These are phyloP conservation scores for Fopius arisanus DNA, from an alignment of 1,140 invertebrate genomes.

Conservation along the genomic window DNA sequence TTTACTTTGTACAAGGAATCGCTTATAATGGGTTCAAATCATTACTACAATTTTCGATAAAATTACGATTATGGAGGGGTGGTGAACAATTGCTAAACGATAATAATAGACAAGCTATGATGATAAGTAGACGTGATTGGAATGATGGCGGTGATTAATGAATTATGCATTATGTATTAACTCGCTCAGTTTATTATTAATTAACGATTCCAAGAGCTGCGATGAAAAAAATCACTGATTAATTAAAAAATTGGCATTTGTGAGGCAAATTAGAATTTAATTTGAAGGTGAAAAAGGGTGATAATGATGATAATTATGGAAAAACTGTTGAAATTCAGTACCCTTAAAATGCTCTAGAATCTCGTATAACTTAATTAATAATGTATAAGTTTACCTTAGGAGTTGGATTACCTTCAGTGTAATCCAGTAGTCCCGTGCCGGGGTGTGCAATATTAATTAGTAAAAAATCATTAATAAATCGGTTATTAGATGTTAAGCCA, in stretches of 20 bases:
- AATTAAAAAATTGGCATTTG: not conserved
- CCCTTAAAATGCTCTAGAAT: conserved; percentile 6
- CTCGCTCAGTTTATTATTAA: conserved; percentile 13
- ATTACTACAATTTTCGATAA: not conserved
- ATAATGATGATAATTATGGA: not conserved
- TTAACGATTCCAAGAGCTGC: conserved; percentile 16
- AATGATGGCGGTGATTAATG: conserved; percentile 30
- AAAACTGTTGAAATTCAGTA: not conserved
- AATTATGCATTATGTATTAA: conserved; percentile 22
- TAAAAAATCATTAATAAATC: conserved; percentile 28
- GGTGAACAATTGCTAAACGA: conserved; percentile 30
- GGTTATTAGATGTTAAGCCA: conserved; percentile 42
- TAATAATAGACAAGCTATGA: conserved; percentile 33
- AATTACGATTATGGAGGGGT: conserved; percentile 1
- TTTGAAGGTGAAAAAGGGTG: not conserved
- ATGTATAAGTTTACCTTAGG: conserved; percentile 21
- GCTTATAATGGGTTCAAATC: not conserved
- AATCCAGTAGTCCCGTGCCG: conserved; percentile 47
- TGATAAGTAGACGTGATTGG: conserved; percentile 30
- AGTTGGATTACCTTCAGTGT: not conserved
- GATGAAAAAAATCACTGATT: not conserved
- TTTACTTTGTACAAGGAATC: not conserved
- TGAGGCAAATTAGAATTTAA: too few relatives aligned
- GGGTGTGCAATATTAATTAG: conserved; percentile 63
- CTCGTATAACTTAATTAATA: not conserved